Evolutionary conservation across 2,113 vertebrate species (phyloP).

Genomic region (Pterocles burchelli): DNA sequence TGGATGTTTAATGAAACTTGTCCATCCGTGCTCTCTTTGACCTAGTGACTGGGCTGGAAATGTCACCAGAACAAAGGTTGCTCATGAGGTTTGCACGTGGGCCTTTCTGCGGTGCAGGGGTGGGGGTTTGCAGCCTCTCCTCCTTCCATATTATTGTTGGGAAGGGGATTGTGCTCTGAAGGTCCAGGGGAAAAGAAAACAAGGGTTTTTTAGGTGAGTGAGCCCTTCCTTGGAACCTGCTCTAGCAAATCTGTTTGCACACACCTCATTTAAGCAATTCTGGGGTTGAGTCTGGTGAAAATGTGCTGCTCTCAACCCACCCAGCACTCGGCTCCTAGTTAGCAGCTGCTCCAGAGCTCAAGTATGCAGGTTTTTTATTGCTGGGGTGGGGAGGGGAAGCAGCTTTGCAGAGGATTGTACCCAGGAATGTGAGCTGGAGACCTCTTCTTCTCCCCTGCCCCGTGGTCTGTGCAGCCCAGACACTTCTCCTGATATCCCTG

Average conservation of each 20-base stretch:
- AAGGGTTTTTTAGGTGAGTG: background rate
- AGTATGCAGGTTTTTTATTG: background rate
- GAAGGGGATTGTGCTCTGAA: background rate
- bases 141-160: background rate
- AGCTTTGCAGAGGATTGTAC: background rate
- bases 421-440: background rate
- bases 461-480: accelerated
- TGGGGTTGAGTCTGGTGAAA: background rate
- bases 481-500: background rate
- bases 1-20: constrained; percentile 47
- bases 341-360: background rate
- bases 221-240: background rate
- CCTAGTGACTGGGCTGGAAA: constrained; percentile 33
- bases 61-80: constrained; percentile 35
- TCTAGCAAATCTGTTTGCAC: background rate
- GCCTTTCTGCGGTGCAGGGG: background rate
- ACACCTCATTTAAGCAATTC: background rate
- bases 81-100: background rate
- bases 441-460: background rate
- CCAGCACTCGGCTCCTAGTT: background rate
- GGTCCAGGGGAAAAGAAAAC: background rate
- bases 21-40: background rate
- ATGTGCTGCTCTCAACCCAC: background rate
- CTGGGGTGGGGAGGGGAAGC: background rate
- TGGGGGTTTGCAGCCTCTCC: background rate